Base-by-base conservation (phyloP, 1,140 invertebrate genomes). In the Anoplolepis gracilipes region DNA sequence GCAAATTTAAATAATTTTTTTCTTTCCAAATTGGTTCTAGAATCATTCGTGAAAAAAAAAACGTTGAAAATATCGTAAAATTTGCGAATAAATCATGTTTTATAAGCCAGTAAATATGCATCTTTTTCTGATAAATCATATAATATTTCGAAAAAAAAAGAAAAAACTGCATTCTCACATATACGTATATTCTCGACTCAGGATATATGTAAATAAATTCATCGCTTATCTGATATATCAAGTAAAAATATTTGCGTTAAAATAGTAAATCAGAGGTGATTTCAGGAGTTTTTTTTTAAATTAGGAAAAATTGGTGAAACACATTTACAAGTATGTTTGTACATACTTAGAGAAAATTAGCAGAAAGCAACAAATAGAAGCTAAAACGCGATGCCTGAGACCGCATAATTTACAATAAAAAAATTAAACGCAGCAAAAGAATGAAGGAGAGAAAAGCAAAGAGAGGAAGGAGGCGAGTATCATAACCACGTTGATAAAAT, bases 401-500 rank as follows among this genome's bases (percentile, higher is more conserved):
- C 22, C 11, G 79, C 57, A 77, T 77, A 84, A 77, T 62, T 77
- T 59, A 42, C 25, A 8, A n/a, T n/a, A 73, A 82, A 82, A 46
- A 61, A 69, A 7, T 1, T 39, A 11, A 67, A 78, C 16, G 28
- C 1, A 8, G 13, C 11, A 13, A 10, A 1, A 13, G 25, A 49
- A 11, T 22, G 10, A 30, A 36, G 8, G 46, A 61, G 33, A 22
- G 30, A 16, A n/a, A 13, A 49, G 33, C 13, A 22, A 42, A 30
- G 61, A 61, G 49, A 19, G 49, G 69, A 55, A 53, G 61, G 55
- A 76, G 76, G 19, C 79, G 79, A 82, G 84, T n/a, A 62, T 62
- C 59, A 22, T 42, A 70, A 75, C 77, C 64, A 67, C 87, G 78
- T 85, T 89, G 89, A 90, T 91, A 84, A 91, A 91, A 84, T 85